Conservation (phyloP, 2,113 vertebrate genomes). For the Eleginops maclovinus region DNA sequence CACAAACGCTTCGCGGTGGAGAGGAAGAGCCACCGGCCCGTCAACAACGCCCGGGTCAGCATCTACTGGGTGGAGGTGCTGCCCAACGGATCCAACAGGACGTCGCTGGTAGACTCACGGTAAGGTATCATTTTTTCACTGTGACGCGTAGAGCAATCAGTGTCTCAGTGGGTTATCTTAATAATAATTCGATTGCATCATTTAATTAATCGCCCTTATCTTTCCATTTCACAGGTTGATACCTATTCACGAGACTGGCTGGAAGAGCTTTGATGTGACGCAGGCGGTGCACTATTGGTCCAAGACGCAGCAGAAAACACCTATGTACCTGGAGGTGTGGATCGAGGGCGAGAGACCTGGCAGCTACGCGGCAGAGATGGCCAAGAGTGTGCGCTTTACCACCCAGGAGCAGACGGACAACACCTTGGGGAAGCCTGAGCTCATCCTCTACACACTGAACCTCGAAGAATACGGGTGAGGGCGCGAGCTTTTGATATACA, state of each 20-base stretch:
- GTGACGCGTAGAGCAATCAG: neutral
- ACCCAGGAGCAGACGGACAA: constrained; percentile 86
- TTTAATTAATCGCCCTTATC: constrained; percentile 56
- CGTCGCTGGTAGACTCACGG: constrained; percentile 93
- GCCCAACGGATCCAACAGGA: constrained; percentile 88
- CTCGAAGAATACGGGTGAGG: constrained; percentile 91
- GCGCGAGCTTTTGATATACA: constrained; percentile 62
- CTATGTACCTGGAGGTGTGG: constrained; percentile 94
- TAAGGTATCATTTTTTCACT: constrained; percentile 55
- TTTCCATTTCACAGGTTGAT: constrained; percentile 85
- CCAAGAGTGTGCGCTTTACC: constrained; percentile 90
- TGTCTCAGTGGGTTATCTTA: neutral
- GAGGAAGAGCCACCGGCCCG: constrained; percentile 77
- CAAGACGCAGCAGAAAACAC: constrained; percentile 78
- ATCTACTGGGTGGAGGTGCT: constrained; percentile 91
- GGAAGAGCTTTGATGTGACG: constrained; percentile 96
- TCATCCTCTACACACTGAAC: constrained; percentile 91
- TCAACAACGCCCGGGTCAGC: constrained; percentile 89
- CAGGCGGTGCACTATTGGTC: constrained; percentile 96
- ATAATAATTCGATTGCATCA: neutral
- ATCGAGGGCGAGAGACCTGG: constrained; percentile 92
- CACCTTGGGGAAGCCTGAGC: constrained; percentile 88
- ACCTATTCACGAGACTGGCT: constrained; percentile 90
- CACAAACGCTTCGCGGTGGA: constrained; percentile 78
- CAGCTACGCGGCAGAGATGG: constrained; percentile 87